phyloP scores from a whole-genome alignment of 1,140 invertebrate genomes.

The Latrodectus geometricus region DNA sequence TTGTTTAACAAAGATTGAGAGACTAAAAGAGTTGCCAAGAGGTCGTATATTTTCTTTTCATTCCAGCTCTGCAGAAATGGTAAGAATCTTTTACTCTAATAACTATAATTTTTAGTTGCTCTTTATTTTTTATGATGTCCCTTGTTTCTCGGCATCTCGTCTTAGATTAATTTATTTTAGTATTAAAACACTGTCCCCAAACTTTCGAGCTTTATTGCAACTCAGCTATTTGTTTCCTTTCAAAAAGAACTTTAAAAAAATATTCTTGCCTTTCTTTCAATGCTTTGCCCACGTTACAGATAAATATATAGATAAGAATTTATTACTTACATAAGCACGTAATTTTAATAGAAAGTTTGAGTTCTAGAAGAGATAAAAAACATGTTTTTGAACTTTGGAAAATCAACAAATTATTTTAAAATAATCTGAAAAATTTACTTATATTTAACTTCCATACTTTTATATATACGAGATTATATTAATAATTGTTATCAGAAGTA shows the following conservation, averaged over 20 bases:
- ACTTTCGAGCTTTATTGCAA: neutral
- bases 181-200: neutral
- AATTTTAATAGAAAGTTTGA: too few relatives aligned
- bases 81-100: neutral
- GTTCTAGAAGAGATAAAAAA: too few relatives aligned
- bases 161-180: neutral
- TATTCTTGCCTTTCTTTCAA: neutral
- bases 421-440: too few relatives aligned
- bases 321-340: neutral
- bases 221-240: neutral
- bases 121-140: neutral
- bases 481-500: too few relatives aligned
- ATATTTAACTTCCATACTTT: too few relatives aligned
- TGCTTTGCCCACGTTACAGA: neutral
- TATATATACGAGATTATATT: too few relatives aligned
- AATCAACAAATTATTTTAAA: too few relatives aligned
- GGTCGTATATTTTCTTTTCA: neutral
- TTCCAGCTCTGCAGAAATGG: neutral
- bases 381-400: too few relatives aligned
- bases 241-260: neutral
- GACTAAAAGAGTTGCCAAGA: neutral
- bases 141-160: neutral
- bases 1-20: neutral
- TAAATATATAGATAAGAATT: neutral
- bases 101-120: neutral